Base-by-base conservation (phyloP, 2,113 vertebrate species). In the Panurus biarmicus region DNA sequence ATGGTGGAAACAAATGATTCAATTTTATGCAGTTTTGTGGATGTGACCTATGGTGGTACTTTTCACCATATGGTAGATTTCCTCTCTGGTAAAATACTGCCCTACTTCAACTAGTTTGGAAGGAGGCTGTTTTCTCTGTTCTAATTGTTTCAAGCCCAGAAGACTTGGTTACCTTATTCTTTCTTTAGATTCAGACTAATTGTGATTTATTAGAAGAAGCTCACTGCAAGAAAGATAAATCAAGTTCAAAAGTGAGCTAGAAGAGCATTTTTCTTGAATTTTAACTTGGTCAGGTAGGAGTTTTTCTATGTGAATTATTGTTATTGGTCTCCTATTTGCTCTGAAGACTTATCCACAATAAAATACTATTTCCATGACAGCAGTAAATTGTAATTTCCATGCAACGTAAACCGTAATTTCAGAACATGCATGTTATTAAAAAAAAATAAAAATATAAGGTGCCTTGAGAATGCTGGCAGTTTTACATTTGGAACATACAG, bases 401-500 rank as follows among this genome's bases (percentile, higher is more conserved):
- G 98, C 98, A 98, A 98, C 45, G 88, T 97, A 97, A 97, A 97
- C 94, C 96, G 96, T 94, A 95, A 95, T 96, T 97, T 97, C 96
- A 97, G 98, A 97, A 97, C 98, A 99, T 98, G 98, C 98, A 97
- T 95, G 96, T 98, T 98, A 97, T 96, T 97, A 90, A 93, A 98
- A 98, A 98, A 98, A 98, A 97, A 96, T 97, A 97, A 98, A 98
- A 97, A 98, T 96, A 98, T 98, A 98, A 98, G 98, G 96, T 98
- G 98, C 98, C 98, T 97, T 93, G 94, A 98, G 98, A 97, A 98
- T 98, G 97, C 98, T 98, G 98, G 98, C 98, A 98, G 98, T 98
- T 98, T 98, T 97, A 97, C 95, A 97, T 97, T 97, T 97, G 97
- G 97, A 98, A 98, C 98, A 98, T 98, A 97, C 94, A 96, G 76